Evolutionary conservation across 2,113 vertebrate species (phyloP).

Genomic region (Clinocottus analis): DNA sequence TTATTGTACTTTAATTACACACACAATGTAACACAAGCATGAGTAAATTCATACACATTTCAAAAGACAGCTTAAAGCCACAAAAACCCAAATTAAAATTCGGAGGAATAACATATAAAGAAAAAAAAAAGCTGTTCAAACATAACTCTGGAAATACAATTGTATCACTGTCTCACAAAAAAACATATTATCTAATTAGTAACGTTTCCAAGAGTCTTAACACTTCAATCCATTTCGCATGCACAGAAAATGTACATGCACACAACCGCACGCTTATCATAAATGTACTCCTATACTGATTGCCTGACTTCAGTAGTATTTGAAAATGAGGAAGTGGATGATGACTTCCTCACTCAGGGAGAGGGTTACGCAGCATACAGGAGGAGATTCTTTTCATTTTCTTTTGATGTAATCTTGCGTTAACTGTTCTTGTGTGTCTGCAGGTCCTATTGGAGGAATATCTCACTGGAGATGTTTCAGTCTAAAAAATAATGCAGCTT

Average conservation of each 20-base stretch:
- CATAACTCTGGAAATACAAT: constrained; percentile 53
- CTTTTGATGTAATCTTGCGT: constrained; percentile 8
- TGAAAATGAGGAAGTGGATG: constrained; percentile 64
- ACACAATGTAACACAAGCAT: constrained; percentile 73
- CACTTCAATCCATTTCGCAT: constrained; percentile 72
- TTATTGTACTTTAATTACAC: constrained; percentile 85
- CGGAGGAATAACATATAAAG: constrained; percentile 45
- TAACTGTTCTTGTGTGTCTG: background rate
- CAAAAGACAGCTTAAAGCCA: constrained; percentile 78
- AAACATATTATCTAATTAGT: constrained; percentile 70
- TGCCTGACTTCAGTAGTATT: constrained; percentile 87
- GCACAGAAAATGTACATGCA: constrained; percentile 69
- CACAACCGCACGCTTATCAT: constrained; percentile 74
- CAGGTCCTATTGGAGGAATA: constrained; percentile 1
- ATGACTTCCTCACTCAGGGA: constrained; percentile 27
- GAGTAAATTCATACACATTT: constrained; percentile 73
- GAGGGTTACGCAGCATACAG: constrained; percentile 47
- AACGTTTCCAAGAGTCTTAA: constrained; percentile 64
- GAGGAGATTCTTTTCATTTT: background rate
- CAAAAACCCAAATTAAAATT: constrained; percentile 51
- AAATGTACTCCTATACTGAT: constrained; percentile 76
- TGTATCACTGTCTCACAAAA: constrained; percentile 65
- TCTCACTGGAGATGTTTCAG: constrained; percentile 12
- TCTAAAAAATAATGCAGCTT: constrained; percentile 4
- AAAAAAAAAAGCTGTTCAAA: constrained; percentile 58